These are phyloP conservation scores for Caenorhabditis sp. DNA, from an alignment of 2,888 invertebrate genomes.

Conservation along the genomic window DNA sequence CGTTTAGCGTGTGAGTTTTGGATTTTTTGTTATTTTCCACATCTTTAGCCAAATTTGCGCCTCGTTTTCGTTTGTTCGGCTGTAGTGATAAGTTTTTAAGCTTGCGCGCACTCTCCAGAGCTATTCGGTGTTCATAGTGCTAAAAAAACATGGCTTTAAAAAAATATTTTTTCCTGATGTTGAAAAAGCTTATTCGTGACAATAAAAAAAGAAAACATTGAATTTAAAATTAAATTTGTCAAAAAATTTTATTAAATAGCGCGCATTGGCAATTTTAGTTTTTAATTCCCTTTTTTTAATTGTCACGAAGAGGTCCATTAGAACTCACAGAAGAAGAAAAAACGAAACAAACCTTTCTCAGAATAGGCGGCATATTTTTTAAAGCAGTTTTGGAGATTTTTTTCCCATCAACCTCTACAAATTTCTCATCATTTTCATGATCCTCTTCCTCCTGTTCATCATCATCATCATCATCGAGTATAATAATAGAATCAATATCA, in stretches of 20 bases:
- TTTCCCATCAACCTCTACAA: constrained; percentile 14
- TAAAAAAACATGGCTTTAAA: constrained; percentile 6
- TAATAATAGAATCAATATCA: constrained; percentile 6
- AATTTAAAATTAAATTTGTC: too few species aligned
- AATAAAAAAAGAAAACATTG: too few species aligned
- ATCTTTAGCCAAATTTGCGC: neutral
- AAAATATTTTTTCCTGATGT: too few species aligned
- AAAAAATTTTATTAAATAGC: too few species aligned
- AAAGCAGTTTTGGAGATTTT: neutral
- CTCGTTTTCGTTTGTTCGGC: neutral
- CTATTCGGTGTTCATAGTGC: constrained; percentile 39
- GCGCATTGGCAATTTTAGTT: too few species aligned
- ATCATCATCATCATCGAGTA: constrained; percentile 8
- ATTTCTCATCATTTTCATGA: constrained; percentile 7
- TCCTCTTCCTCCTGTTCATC: constrained; percentile 4
- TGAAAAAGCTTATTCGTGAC: neutral
- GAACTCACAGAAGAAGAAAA: too few species aligned
- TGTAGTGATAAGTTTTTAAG: constrained; percentile 3
- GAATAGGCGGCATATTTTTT: neutral
- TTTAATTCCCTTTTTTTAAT: too few species aligned
- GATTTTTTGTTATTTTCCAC: neutral
- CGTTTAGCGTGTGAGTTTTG: constrained; percentile 4
- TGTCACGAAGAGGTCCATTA: too few species aligned
- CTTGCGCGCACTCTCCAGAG: constrained; percentile 20
- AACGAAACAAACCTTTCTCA: constrained; percentile 9